Base-by-base conservation (phyloP, 2,113 vertebrate species). In the Malaclemys terrapin region DNA sequence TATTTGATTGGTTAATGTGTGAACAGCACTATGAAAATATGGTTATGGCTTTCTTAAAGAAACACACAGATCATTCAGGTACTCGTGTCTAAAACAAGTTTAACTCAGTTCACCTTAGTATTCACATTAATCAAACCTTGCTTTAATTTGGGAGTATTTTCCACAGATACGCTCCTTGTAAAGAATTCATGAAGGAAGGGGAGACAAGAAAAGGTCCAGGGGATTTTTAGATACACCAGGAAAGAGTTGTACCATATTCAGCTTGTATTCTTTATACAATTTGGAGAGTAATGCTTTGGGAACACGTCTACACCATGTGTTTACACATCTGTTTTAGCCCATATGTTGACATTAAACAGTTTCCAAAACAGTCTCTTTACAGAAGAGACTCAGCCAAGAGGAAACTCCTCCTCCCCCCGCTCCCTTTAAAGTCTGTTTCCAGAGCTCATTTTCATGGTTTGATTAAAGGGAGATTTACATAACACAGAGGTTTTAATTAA, bases 141-240 rank as follows among this genome's bases (percentile, higher is more conserved):
- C 22, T 1, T 0, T 59, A 9, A 54, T 14, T 14, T 45, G 16
- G 47, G 1, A 90, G 8, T 11, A 59, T 38, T 89, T 92, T 31
- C 69, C 52, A 45, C 24, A 75, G 2, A 42, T 8, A 8, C 0
- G 0, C 50, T 65, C 11, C 17, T 24, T 65, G 62, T 29, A 14
- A 78, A 35, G 17, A 92, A 78, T 29, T 89, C 50, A 35, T 87
- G 35, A 54, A 59, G 29, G 29, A 62, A 62, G 29, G 29, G 6
- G 57, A 62, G 27, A 31, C 12, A 62, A 62, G 57, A 62, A 31
- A 62, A 72, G 69, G 19, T 84, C 17, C 2, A 38, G 1, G 85
- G 13, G 13, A 4, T 9, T 80, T 72, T 27, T 31, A 38, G 75
- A 24, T 80, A 80, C 0, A 6, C 12, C 8, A 16, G 9, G 10